Base-by-base conservation (phyloP, 2,888 invertebrate genomes). In the Hyles lineata region DNA sequence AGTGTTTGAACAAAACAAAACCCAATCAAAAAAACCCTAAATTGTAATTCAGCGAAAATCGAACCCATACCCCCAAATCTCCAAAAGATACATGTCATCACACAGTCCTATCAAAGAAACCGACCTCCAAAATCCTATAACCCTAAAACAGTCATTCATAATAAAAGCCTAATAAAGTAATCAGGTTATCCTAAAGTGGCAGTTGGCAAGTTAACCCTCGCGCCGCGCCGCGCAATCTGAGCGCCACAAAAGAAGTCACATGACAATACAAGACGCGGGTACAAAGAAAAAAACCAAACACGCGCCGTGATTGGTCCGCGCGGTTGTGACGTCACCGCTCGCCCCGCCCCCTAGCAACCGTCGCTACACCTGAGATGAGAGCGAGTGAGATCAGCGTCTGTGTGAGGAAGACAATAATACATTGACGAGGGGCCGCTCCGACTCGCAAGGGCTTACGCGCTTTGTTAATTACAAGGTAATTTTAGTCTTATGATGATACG, bases 321-420 rank as follows among this genome's bases (percentile, higher is more conserved):
- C 80, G 71, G 77, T 77, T 70, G 89, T 94, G 93, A 94, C 93
- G 95, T 94, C 94, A 94, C 84, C 72, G 2, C 73, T 75, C 74
- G 87, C 90, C 85, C 89, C 95, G 93, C 94, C 95, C 94, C 94
- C 85, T 94, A 89, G 90, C 93, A 92, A 94, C 94, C 87, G 92
- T 93, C 90, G 89, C 93, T 89, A 91, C 88, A 90, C 89, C 88
- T 88, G 94, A 94, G 95, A 95, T 92, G 91, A 93, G 90, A 88
- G 85, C 75, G 87, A 89, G 84, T 79, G 89, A 87, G 90, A 89
- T 87, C 83, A 80, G 80, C 81, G 77, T 78, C 84, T 82, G 87
- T 85, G 87, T 79, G 88, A 89, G 86, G 84, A 87, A 88, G 92
- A 92, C 87, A 89, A 87, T 83, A 83, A 83, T 85, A 87, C 88